phyloP scores from a whole-genome alignment of 2,888 invertebrate genomes.

The Laspeyria flexula region DNA sequence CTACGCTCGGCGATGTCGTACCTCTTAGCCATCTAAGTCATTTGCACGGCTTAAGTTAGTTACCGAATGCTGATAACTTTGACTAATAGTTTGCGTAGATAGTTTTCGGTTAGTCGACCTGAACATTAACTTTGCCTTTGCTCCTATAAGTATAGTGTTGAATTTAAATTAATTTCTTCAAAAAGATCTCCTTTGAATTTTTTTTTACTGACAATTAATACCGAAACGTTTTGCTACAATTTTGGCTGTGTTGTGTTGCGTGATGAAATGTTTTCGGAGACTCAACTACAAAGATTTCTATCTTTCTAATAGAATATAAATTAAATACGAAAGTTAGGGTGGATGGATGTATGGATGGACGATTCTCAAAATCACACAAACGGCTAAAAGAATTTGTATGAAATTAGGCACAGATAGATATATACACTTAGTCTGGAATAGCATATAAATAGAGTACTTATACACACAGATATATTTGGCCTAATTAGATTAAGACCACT shows the following conservation, averaged over 20 bases:
- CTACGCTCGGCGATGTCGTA: constrained; percentile 38
- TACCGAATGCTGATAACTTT: constrained; percentile 42
- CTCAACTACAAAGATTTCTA: not conserved
- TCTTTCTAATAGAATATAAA: not conserved
- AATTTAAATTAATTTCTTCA: not conserved
- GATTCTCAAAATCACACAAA: no score
- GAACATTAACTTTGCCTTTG: not conserved
- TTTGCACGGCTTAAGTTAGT: constrained; percentile 60
- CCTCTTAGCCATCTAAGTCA: constrained; percentile 51
- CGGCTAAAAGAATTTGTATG: no score
- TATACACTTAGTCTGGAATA: no score
- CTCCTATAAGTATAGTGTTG: not conserved
- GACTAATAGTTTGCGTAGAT: constrained; percentile 15
- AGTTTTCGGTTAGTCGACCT: not conserved
- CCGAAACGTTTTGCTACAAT: constrained; percentile 6
- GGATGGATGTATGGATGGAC: no score
- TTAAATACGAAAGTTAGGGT: no score
- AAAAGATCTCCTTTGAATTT: not conserved
- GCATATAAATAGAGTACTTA: no score
- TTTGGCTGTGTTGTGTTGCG: not conserved
- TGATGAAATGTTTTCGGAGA: not conserved
- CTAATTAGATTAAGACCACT: no score
- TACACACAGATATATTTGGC: no score
- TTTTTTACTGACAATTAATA: not conserved
- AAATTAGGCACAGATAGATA: no score